Base-by-base conservation (phyloP, 2,113 vertebrate genomes). In the Egretta garzetta region DNA sequence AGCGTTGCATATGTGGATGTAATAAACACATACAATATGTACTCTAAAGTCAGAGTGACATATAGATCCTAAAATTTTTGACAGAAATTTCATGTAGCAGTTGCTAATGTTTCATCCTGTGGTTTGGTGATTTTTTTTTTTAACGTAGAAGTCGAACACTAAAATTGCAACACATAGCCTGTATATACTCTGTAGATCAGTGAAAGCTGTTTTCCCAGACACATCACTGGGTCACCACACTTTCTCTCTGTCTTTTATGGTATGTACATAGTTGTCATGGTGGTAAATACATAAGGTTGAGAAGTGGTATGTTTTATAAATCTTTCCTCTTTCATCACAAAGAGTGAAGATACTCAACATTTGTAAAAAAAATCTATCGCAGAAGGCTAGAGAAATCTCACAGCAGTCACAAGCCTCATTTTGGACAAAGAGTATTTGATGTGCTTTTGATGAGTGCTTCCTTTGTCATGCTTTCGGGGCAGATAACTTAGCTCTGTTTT, bases 1-100 rank as follows among this genome's bases (percentile, higher is more conserved):
- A 4, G 19, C 32, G 10, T 43, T 74, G 32, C 39, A 37, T 30
- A 50, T 2, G 1, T 39, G 7, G 28, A 28, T 1, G 1, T 60
- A 45, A 52, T 43, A 58, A 87, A 56, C 14, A 32, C 15, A 4
- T 10, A 19, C 30, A 28, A 32, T 35, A 9, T 11, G 13, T 73
- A 28, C 23, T 77, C 22, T 90, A 68, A 70, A 77, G 58, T 68
- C 32, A 64, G 32, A 24, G 19, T 56, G 64, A n/a, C 22, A 16
- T 16, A 15, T 0, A 63, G 72, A 26, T 59, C 86, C 23, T 84
- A 2, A 68, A 50, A 39, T 53, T 72, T 53, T 5, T 3, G 1
- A 6, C 60, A 73, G 2, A n/a, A 26, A 1, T 80, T 84, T 60
- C 8, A 27, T 8, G 3, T 33, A 66, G 56, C 41, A 35, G n/a